Conservation (phyloP, 2,888 invertebrate species). For the Tenthredo mesomela region DNA sequence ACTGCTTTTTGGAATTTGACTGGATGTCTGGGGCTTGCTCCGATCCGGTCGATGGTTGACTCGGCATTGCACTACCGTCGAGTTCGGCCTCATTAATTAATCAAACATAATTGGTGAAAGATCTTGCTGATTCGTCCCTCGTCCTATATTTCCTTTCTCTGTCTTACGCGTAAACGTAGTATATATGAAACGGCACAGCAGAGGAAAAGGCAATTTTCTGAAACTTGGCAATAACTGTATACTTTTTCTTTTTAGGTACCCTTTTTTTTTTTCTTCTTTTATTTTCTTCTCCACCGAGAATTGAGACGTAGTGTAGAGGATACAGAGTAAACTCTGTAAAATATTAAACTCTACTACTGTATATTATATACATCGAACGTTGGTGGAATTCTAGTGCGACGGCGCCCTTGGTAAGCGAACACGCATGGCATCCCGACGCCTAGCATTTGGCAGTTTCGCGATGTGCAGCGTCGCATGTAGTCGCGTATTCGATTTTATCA, state of each 20-base stretch:
- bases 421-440: slow-evolving; percentile 58
- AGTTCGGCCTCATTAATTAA: background rate
- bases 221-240: background rate
- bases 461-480: slow-evolving; percentile 63
- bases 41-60: slow-evolving; percentile 8
- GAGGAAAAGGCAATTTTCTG: slow-evolving; percentile 4
- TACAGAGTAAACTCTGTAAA: slow-evolving; percentile 16
- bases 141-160: background rate
- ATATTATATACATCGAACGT: slow-evolving; percentile 13
- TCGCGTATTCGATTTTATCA: slow-evolving; percentile 47
- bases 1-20: slow-evolving; percentile 36
- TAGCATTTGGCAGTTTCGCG: slow-evolving; percentile 66
- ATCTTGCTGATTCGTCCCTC: background rate
- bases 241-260: background rate
- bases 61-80: slow-evolving; percentile 36
- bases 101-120: background rate
- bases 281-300: background rate
- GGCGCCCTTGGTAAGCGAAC: slow-evolving; percentile 62
- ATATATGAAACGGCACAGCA: background rate
- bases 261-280: background rate
- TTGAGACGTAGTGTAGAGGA: background rate
- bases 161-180: background rate
- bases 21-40: slow-evolving; percentile 38
- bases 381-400: slow-evolving; percentile 61
- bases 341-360: slow-evolving; percentile 5